Base-by-base conservation (phyloP, 1,140 invertebrate genomes). In the Amphibalanus amphitrite region DNA sequence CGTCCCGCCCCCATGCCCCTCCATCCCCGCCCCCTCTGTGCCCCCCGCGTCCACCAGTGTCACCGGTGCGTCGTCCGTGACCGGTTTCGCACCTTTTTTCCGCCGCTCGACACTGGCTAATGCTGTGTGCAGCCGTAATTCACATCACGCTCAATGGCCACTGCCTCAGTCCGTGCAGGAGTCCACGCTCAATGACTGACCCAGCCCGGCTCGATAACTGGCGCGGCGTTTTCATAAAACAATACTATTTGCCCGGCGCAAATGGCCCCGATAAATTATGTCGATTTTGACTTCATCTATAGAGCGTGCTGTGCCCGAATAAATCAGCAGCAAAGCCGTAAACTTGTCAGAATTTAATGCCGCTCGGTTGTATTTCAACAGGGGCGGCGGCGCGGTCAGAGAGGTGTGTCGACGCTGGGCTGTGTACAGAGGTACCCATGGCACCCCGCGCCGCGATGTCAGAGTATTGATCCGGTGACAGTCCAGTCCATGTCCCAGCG, bases 291-390 rank as follows among this genome's bases (percentile, higher is more conserved):
- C 47, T 59, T 59, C 47, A 59, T 59, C 47, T 59, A 20, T 59
- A 59, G 47, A 59, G 47, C 47, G 47, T 59, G 47, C 10, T 20
- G 47, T 23, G 47, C 47, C 47, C 47, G 20, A 59, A 59, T 59
- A 59, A 59, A 59, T 59, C 47, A 59, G 47, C 47, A 13, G 47
- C 13, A 20, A 23, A 13, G 47, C 20, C 47, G 47, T 59, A 59
- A 59, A 59, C 47, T 59, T 59, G 47, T 59, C 47, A 59, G 47
- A 59, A 59, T 59, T 59, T 59, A 59, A 59, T 59, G 47, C 47
- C 20, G 47, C 47, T 1, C 13, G 47, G 47, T 59, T 59, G 47
- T 59, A 59, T 59, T 59, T 59, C 47, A 59, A 59, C 47, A 59
- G 23, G 10, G n/a, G n/a, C n/a, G n/a, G n/a, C n/a, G 47, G 33